Base-by-base conservation (phyloP, 2,113 vertebrate species). In the Corythaeola cristata region DNA sequence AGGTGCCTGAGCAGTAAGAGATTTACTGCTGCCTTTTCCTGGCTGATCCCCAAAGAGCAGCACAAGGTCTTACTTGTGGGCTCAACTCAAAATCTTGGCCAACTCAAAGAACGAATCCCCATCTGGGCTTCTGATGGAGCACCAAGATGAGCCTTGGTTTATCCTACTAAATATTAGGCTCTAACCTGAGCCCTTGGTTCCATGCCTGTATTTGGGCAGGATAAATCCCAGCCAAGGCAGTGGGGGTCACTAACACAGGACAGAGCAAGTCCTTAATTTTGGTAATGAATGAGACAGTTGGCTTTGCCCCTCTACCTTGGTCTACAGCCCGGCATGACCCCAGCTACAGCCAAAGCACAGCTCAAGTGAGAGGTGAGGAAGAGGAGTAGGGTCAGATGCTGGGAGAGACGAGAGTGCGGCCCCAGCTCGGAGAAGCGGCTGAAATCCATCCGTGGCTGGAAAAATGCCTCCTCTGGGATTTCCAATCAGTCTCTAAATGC, bases 361-460 rank as follows among this genome's bases (percentile, higher is more conserved):
- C 56, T n/a, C 37, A 18, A 32, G 35, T 15, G 39, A 39, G 75
- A 56, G 71, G 53, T 50, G 71, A 80, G 56, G 89, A 69, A 33
- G n/a, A 89, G 63, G 52, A 72, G 50, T 6, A 37, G 66, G 47
- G 20, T 53, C 10, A 49, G 60, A 50, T 0, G 0, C 6, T 0
- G 1, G 18, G 30, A 49, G 39, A 23, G 19, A 49, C 2, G 2
- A 41, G 27, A 75, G 15, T 4, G n/a, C 2, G 8, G 45, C 35
- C 35, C 12, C 6, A 2, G 3, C 60, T 44, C 5, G 1, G 60
- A 50, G 50, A 17, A 49, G 52, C 1, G 1, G 9, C 41, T 72
- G 62, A 74, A 78, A 67, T 5, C 1, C 53, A 56, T 32, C 94
- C 0, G 0, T 59, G 85, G 64, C 88, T 79, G 63, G 5, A 80